phyloP scores from a whole-genome alignment of 2,113 vertebrate genomes.

The Oncorhynchus masou region DNA sequence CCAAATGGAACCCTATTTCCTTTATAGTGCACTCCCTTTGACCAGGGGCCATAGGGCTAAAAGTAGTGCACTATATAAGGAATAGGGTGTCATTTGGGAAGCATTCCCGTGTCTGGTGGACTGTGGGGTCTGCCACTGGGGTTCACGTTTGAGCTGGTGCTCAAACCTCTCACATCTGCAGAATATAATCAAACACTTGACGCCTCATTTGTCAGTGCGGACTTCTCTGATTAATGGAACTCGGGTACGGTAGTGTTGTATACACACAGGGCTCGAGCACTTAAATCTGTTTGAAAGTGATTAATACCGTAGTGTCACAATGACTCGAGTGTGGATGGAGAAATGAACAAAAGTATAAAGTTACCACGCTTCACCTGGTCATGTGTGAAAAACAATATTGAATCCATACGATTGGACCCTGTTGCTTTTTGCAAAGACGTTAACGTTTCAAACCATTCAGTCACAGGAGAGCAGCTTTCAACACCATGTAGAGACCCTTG shows the following conservation, averaged over 20 bases:
- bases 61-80: too few relatives aligned
- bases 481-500: conserved; percentile 10
- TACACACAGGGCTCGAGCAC: background rate
- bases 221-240: conserved; percentile 8
- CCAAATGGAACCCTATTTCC: too few relatives aligned
- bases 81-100: too few relatives aligned
- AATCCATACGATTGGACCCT: background rate
- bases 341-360: background rate
- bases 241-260: background rate
- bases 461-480: conserved; percentile 19
- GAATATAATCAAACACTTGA: conserved; percentile 16
- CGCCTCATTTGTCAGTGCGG: conserved; percentile 10
- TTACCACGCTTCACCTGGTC: background rate
- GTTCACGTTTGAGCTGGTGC: background rate
- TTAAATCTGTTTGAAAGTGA: background rate
- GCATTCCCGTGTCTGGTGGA: background rate
- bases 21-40: too few relatives aligned
- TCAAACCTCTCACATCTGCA: conserved; percentile 4
- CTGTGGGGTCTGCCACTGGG: background rate
- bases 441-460: conserved; percentile 14
- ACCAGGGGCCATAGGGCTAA: too few relatives aligned
- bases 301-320: background rate
- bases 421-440: conserved; percentile 5
- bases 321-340: background rate
- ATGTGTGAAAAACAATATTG: background rate